phyloP scores from a whole-genome alignment of 2,113 vertebrate species.

The Ageneiosus marmoratus region DNA sequence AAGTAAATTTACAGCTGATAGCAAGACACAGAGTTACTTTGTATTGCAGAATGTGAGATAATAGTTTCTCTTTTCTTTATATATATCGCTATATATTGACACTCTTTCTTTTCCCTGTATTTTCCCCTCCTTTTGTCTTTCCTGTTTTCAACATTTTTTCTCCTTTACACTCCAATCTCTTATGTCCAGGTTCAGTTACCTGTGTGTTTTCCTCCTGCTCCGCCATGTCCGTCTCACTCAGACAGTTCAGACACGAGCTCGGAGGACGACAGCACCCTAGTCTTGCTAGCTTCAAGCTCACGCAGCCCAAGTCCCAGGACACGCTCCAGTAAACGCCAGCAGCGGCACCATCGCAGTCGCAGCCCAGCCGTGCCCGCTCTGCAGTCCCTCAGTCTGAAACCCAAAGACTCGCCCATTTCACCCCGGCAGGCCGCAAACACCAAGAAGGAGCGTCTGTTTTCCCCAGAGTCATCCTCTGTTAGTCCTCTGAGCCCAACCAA shows the following conservation, averaged over 20 bases:
- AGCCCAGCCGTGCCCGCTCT: conserved; percentile 86
- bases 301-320: conserved; percentile 93
- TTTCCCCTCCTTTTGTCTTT: background rate
- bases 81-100: too few species aligned
- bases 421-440: conserved; percentile 67
- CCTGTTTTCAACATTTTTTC: background rate
- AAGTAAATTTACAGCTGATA: background rate
- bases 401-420: conserved; percentile 78
- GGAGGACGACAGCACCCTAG: conserved; percentile 93
- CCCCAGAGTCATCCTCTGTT: conserved; percentile 60
- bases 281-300: conserved; percentile 85
- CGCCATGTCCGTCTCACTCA: conserved; percentile 68
- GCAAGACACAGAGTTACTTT: background rate
- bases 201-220: conserved; percentile 73
- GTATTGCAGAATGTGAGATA: background rate
- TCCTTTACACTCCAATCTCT: background rate
- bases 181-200: conserved; percentile 84
- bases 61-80: background rate
- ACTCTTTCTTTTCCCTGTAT: background rate
- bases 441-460: conserved; percentile 72
- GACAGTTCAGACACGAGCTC: conserved; percentile 86
- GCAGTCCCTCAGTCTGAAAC: conserved; percentile 84
- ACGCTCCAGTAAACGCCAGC: conserved; percentile 72
- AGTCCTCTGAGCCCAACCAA: conserved; percentile 65
- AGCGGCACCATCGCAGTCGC: conserved; percentile 76